phyloP scores from a whole-genome alignment of 1,140 invertebrate genomes.

The Mactra quadrangularis region DNA sequence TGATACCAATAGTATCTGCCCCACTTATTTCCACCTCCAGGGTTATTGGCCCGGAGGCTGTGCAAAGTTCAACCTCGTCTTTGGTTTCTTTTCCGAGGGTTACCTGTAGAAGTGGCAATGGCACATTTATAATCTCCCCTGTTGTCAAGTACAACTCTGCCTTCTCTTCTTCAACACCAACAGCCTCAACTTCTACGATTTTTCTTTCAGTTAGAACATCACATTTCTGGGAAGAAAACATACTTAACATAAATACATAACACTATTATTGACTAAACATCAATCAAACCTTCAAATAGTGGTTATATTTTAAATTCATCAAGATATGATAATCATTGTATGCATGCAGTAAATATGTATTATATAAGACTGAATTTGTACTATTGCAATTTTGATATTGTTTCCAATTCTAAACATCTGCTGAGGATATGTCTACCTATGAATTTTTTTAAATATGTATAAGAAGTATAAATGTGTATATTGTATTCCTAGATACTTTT shows the following conservation, averaged over 20 bases:
- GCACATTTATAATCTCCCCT: slow-evolving; percentile 6
- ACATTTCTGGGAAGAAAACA: slow-evolving; percentile 18
- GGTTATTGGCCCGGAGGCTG: not conserved
- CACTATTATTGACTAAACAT: slow-evolving; percentile 19
- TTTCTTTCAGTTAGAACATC: slow-evolving; percentile 8
- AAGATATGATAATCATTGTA: slow-evolving; percentile 17
- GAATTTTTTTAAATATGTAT: slow-evolving; percentile 9
- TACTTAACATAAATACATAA: slow-evolving; percentile 24
- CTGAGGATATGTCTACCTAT: slow-evolving; percentile 17
- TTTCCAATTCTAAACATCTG: slow-evolving; percentile 9
- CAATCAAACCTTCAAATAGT: slow-evolving; percentile 10
- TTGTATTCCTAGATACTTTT: slow-evolving; percentile 23
- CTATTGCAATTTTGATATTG: not conserved
- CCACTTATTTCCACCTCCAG: slow-evolving; percentile 1
- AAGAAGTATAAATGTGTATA: slow-evolving; percentile 24
- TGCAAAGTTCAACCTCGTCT: slow-evolving; percentile 8
- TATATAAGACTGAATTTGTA: slow-evolving; percentile 15
- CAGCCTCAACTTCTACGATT: slow-evolving; percentile 2
- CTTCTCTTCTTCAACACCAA: no score
- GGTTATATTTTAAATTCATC: slow-evolving; percentile 24
- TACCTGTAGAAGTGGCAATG: slow-evolving; percentile 1
- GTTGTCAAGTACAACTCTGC: not conserved
- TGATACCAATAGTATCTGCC: slow-evolving; percentile 22
- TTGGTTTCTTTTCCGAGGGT: not conserved
- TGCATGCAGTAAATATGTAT: slow-evolving; percentile 14